Evolutionary conservation across 1,140 invertebrate species (phyloP), one percentile per base, ranked within the genome.

Genomic region (Pogonomyrmex barbatus): DNA sequence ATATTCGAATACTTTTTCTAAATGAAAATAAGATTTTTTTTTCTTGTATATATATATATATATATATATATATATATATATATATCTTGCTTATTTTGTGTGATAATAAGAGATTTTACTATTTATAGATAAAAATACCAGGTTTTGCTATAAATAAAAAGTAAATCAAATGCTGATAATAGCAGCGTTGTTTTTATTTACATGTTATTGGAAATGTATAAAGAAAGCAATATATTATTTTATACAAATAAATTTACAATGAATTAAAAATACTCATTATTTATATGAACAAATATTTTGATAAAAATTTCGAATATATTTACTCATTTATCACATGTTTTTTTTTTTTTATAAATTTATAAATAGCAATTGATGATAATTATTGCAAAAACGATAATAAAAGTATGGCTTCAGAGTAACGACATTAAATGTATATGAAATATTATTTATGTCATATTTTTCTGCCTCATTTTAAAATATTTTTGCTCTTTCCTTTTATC

Each of bases 1-100:
- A 24, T 24, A 24, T 24, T 24, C 24, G 24, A 56, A 56, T 0
- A 54, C 1, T 39, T 54, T 12, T 63, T 63, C 14, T 47, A 4
- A 33, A 33, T 9, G n/a, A 39, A 42, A 79, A 68, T 79, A 68
- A 78, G 30, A 60, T 58, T 5, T 79, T 42, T n/a, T 39, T 12
- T 33, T 47, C 5, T 33, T 24, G 24, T 24, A 24, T 24, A 24
- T 39, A 2, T 54, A 17, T 63, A n/a, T 24, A 24, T 24, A 24
- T 24, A 24, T 24, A 24, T 24, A 24, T 24, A 24, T 24, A 24
- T 24, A 24, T 24, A 24, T 24, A 24, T 24, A 24, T 24, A 24
- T 39, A 2, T 54, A 17, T 63, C 1, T 36, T 2, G 6, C n/a
- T 70, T 52, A 52, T 78, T 36, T 36, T 52, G 14, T 24, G 2